These are phyloP conservation scores for Osmerus eperlanus DNA, from an alignment of 2,113 vertebrate species.

Conservation along the genomic window DNA sequence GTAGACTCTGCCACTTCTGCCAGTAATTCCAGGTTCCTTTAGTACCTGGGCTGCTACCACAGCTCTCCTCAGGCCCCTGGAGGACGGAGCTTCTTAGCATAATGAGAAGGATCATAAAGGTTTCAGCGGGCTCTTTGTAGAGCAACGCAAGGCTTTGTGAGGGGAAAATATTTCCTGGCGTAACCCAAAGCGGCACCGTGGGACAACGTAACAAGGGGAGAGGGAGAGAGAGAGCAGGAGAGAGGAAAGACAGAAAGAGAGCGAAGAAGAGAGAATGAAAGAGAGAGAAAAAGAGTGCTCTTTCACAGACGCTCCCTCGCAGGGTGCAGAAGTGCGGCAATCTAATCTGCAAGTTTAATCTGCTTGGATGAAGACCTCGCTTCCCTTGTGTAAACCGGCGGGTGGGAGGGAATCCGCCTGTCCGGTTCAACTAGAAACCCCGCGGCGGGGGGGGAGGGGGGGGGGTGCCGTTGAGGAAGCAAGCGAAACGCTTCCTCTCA, in stretches of 20 bases:
- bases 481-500: conserved; percentile 3
- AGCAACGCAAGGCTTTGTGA: background rate
- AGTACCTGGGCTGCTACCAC: background rate
- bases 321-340: background rate
- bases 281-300: conserved; percentile 3
- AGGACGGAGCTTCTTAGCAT: background rate
- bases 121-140: background rate
- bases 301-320: background rate
- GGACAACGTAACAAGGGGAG: conserved; percentile 11
- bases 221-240: conserved; percentile 18
- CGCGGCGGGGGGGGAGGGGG: background rate
- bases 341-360: conserved; percentile 45
- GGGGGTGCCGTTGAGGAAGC: conserved; percentile 12
- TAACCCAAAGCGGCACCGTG: conserved; percentile 29
- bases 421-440: no score
- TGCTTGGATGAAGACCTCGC: conserved; percentile 37
- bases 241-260: conserved; percentile 32
- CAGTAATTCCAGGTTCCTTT: background rate
- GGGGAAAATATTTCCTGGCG: background rate
- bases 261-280: conserved; percentile 24
- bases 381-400: conserved; percentile 22
- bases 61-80: background rate
- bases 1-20: no score
- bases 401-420: background rate
- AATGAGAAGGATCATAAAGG: background rate